Base-by-base conservation (phyloP, 2,888 invertebrate genomes). In the Dynastes tityus region DNA sequence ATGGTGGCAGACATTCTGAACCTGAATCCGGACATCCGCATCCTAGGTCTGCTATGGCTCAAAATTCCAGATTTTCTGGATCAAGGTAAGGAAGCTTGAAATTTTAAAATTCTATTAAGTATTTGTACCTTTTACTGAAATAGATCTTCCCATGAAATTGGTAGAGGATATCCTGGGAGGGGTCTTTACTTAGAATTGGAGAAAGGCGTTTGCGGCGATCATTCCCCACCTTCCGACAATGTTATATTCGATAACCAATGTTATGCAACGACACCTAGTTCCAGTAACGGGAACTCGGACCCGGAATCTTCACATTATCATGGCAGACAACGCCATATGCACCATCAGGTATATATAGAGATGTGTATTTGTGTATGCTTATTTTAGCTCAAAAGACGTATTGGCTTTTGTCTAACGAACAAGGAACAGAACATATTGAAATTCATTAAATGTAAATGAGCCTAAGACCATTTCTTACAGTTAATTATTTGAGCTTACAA, bases 241-340 rank as follows among this genome's bases (percentile, higher is more conserved):
- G 96, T 96, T 82, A 95, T 96, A 91, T 97, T 97, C 89, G 97
- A 97, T 92, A 97, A 97, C 91, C 96, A 96, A 88, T 97, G 97
- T 90, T 97, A 97, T 89, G 97, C 97, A 49, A 97, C 97, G 63
- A 97, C 97, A 55, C 97, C 97, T 16, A 97, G 97, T 85, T 97
- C 97, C 75, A 97, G 97, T 87, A 97, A 97, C 86, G 97, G 97
- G 78, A 96, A 96, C 90, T 96, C 96, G 51, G 96, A 96, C 89
- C 94, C 96, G 89, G 96, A 96, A 87, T 93, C 94, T 29, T 87
- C 89, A 58, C 92, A 92, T 82, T 93, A 89, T 79, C 91, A 91
- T 82, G 90, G 91, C 80, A 90, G 94, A 82, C 90, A 92, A 79
- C 87, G 89, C 84, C 86, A 90, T 81, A 90, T 92, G 16, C 92